Evolutionary conservation across 92 coral and sea anemone species (phyloP), one percentile per base, ranked within the genome.

Genomic region (Paragorgia papillata): DNA sequence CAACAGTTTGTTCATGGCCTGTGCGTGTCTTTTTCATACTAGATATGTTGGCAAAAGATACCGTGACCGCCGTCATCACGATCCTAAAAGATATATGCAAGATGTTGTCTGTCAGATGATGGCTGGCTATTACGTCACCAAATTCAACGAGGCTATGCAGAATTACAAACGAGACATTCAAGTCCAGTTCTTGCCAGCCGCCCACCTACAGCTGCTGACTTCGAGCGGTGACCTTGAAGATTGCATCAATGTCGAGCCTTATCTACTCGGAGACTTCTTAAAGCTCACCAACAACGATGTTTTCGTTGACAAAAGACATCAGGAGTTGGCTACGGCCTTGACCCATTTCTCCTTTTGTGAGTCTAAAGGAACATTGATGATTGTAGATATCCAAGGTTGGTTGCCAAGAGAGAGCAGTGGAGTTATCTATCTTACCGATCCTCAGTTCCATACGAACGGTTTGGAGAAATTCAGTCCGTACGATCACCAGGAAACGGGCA

Each of bases 31-130:
- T n/a, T n/a, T n/a, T n/a, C n/a, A n/a, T n/a, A n/a, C n/a, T 26
- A 68, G 75, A 29, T 68, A 68, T 27, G 75, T 68, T 25, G 75
- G 75, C 25, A 68, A 68, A 13, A 46, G 75, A 26, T 68, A 68
- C 54, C 75, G 75, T 68, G 14, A 26, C 27, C 21, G 40, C 1
- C 75, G 75, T 1, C 75, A 68, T 30, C 75, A 68, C 75, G 19
- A 68, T 9, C 75, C 75, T 68, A 27, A 54, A 34, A 26, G 60
- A 17, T 68, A 68, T 19, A 68, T 68, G 75, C 75, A 68, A 68
- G 75, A 68, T 30, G 59, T 68, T 48, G 75, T 68, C 12, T 68
- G 75, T 68, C 75, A 68, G 26, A 68, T 68, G 75, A 68, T 68
- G 75, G 75, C 75, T 24, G 75, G 75, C 22, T 44, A 68, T 30